phyloP scores from a whole-genome alignment of 2,888 invertebrate species.

The Schrankia costaestrigalis region DNA sequence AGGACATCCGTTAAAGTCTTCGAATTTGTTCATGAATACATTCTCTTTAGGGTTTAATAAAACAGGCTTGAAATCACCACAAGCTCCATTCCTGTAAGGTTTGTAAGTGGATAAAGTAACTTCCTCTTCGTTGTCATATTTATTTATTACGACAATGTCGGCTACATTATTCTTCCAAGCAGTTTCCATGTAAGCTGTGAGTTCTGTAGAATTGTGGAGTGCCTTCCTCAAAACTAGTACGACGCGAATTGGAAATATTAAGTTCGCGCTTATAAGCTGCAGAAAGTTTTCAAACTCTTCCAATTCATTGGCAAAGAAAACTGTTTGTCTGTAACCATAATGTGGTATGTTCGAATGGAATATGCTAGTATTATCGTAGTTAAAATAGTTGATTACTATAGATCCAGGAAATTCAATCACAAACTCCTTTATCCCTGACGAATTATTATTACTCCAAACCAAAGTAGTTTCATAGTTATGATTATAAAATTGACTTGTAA shows the following conservation, averaged over 20 bases:
- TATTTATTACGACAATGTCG: constrained; percentile 45
- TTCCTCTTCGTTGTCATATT: constrained; percentile 16
- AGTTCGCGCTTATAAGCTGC: constrained; percentile 29
- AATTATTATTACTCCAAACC: constrained; percentile 34
- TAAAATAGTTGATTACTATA: constrained; percentile 29
- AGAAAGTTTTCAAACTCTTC: constrained; percentile 41
- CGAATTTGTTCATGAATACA: constrained; percentile 47
- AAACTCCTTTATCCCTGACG: constrained; percentile 31
- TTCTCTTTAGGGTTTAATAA: constrained; percentile 22
- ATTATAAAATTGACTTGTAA: constrained; percentile 39
- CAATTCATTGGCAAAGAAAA: constrained; percentile 39
- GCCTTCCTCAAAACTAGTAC: constrained; percentile 38
- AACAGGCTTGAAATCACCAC: constrained; percentile 42
- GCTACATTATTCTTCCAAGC: constrained; percentile 48
- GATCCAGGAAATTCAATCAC: constrained; percentile 35
- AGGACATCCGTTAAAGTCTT: constrained; percentile 51
- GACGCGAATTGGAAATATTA: constrained; percentile 36
- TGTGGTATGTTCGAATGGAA: constrained; percentile 20
- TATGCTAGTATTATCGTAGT: constrained; percentile 16
- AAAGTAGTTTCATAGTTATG: constrained; percentile 35
- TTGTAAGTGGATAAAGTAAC: constrained; percentile 43
- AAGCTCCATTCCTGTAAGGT: constrained; percentile 43
- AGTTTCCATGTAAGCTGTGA: constrained; percentile 32
- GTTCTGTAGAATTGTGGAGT: constrained; percentile 12
- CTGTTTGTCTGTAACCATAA: constrained; percentile 38